Evolutionary conservation across 2,888 invertebrate genomes (phyloP).

Genomic region (Dascillus cervinus): DNA sequence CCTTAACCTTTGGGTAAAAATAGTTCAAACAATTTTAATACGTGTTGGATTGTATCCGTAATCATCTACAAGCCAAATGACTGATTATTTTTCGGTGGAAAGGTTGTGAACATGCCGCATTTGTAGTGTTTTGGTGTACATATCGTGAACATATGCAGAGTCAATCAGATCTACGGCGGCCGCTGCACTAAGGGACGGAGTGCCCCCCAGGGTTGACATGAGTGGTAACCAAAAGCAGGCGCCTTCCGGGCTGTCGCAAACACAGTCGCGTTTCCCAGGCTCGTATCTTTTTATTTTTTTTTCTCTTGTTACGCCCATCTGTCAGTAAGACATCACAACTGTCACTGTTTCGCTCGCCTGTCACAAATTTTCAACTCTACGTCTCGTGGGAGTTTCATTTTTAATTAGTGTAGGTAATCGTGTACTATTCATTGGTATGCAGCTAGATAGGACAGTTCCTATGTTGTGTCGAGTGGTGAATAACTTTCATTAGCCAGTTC

Average conservation of each 20-base stretch:
- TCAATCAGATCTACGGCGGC: slow-evolving; percentile 43
- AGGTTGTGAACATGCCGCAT: slow-evolving; percentile 26
- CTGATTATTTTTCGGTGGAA: no score
- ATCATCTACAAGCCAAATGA: no score
- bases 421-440: slow-evolving; percentile 17
- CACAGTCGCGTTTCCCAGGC: slow-evolving; percentile 49
- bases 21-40: slow-evolving; percentile 34
- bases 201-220: slow-evolving; percentile 57
- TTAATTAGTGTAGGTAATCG: slow-evolving; percentile 13
- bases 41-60: no score
- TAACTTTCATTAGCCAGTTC: slow-evolving; percentile 35
- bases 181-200: slow-evolving; percentile 53
- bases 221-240: slow-evolving; percentile 60
- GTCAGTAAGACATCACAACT: slow-evolving; percentile 31
- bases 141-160: slow-evolving; percentile 40
- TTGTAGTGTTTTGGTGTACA: slow-evolving; percentile 27
- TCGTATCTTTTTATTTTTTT: slow-evolving; percentile 54
- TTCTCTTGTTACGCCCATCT: slow-evolving; percentile 34
- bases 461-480: slow-evolving; percentile 26
- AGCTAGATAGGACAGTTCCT: slow-evolving; percentile 16
- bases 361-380: slow-evolving; percentile 1
- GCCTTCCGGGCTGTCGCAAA: slow-evolving; percentile 52
- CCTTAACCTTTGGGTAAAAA: slow-evolving; percentile 42
- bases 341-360: slow-evolving; percentile 17
- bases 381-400: no score